Base-by-base conservation (phyloP, 2,888 invertebrate species). In the Tridacna gigas region DNA sequence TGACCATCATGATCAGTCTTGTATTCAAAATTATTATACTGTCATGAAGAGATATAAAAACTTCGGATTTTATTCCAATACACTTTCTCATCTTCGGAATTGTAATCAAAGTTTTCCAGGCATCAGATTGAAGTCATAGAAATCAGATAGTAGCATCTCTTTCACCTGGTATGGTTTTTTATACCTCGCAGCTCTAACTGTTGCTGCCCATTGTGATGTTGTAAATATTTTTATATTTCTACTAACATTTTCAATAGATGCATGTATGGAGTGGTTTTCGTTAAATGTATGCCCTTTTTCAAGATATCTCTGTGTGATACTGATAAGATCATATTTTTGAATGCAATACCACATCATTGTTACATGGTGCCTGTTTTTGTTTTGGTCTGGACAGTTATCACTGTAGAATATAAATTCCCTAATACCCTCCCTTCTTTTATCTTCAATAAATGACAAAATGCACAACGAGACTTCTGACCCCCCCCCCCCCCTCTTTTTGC, bases 381-480 rank as follows among this genome's bases (percentile, higher is more conserved):
- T 75, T 47, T 75, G 75, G 20, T 26, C 20, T 22, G 18, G 12
- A 25, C 61, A 75, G 45, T 75, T 75, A 22, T 75, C 75, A 75
- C 63, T 63, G 26, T 79, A 79, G 25, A 73, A 73, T 25, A 79
- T 73, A 25, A 79, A 74, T 13, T 79, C 15, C 18, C 45, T 79
- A n/a, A 26, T 79, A 12, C 79, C 79, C n/a, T 73, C 28, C 22
- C 48, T n/a, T 15, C 26, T 25, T 25, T 45, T 61, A n/a, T 61
- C 11, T 45, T 61, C 37, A 28, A 79, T 65, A 63, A 65, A 74
- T 4, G 15, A 47, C 12, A 63, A 78, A 1, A 78, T 7, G 25
- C 78, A 78, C 13, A 74, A 73, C 22, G 79, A 63, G 18, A 79
- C 63, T 74, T 79, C 79, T 28, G 47, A 79, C 2, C 47, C 79